These are phyloP conservation scores for Garra rufa DNA, from an alignment of 2,113 vertebrate species.

Conservation along the genomic window DNA sequence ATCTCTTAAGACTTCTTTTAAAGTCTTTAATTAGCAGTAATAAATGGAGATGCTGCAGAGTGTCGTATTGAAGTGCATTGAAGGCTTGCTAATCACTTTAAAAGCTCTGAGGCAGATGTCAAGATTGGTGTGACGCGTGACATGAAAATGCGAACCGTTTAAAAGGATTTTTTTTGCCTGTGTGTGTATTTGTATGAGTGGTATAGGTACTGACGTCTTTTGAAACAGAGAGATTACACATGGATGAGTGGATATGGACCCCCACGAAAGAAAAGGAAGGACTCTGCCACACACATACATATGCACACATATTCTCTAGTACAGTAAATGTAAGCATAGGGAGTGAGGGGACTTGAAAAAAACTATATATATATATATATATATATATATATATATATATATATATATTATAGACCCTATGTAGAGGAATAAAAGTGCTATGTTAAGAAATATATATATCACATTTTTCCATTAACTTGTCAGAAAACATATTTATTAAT, in stretches of 20 bases:
- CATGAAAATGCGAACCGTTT: slow-evolving; percentile 13
- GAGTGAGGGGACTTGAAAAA: background rate
- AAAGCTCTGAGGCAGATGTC: slow-evolving; percentile 53
- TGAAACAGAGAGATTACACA: slow-evolving; percentile 28
- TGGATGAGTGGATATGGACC: slow-evolving; percentile 5
- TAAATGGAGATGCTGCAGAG: slow-evolving; percentile 42
- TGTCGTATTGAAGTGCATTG: slow-evolving; percentile 50
- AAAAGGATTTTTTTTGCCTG: slow-evolving; percentile 42
- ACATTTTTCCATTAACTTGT: no score
- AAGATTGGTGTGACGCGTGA: slow-evolving; percentile 41
- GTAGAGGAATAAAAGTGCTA: no score
- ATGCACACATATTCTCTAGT: background rate
- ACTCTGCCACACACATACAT: background rate
- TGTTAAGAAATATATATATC: no score
- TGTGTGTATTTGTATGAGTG: slow-evolving; percentile 17
- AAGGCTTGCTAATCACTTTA: slow-evolving; percentile 54
- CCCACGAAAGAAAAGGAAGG: background rate
- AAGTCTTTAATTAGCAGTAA: slow-evolving; percentile 45
- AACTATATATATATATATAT: background rate
- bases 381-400: no score
- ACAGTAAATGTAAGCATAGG: background rate
- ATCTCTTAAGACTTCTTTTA: slow-evolving; percentile 42
- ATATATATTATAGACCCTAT: no score
- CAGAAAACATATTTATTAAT: background rate
- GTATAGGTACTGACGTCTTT: slow-evolving; percentile 32